Base-by-base conservation (phyloP, 2,888 invertebrate genomes). In the Aplocera efformata region DNA sequence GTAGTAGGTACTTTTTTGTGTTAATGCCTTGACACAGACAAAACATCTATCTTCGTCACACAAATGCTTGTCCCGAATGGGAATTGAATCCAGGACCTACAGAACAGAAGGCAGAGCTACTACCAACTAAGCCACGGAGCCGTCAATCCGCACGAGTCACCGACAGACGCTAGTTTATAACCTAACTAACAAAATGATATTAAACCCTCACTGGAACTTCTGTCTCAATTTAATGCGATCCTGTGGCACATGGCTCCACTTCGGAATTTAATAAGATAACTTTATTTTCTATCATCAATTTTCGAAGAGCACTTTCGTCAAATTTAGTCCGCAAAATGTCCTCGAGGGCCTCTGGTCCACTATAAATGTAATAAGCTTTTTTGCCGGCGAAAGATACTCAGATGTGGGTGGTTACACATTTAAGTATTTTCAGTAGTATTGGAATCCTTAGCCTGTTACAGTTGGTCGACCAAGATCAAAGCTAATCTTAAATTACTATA, bases 361-460 rank as follows among this genome's bases (percentile, higher is more conserved):
- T 47, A 42, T 42, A 32, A 47, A 46, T 35, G 49, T 52, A 52
- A 52, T 52, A 42, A 42, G 42, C 32, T 42, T 46, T 48, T 48
- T 39, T 37, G 41, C 39, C 36, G 31, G 10, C 23, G n/a, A 22
- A 32, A 20, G 29, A 34, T 32, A 13, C 24, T 42, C 26, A 22
- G 36, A 34, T 40, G 29, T 35, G 40, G 32, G 7, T 17, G 41
- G 24, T 5, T 9, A 9, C 29, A 30, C 22, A 22, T 21, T 38
- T 28, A 9, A 17, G 10, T 25, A 20, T 35, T 13, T 23, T n/a
- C 22, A 22, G 31, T 11, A 13, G n/a, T n/a, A n/a, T n/a, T n/a
- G n/a, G n/a, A n/a, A n/a, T n/a, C n/a, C n/a, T n/a, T n/a, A n/a
- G n/a, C n/a, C n/a, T n/a, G n/a, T n/a, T n/a, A n/a, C n/a, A n/a